Evolutionary conservation across 2,113 vertebrate genomes (phyloP).

Genomic region (Antechinus stuartii): DNA sequence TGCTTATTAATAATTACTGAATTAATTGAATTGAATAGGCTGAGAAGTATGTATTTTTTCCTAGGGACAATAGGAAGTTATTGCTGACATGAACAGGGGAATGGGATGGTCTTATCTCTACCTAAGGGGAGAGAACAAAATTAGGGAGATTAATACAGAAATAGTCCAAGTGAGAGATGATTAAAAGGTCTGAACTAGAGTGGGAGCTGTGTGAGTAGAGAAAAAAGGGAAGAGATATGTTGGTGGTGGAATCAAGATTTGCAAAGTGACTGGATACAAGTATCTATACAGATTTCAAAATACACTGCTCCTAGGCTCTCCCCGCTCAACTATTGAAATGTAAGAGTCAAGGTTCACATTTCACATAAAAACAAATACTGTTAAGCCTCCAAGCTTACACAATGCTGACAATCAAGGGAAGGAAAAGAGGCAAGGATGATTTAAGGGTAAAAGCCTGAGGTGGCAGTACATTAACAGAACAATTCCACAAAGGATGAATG

Average conservation of each 20-base stretch:
- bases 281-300: not conserved
- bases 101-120: not conserved
- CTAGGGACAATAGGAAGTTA: not conserved
- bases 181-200: not conserved
- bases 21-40: not conserved
- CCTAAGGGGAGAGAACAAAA: not conserved
- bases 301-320: not conserved
- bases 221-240: not conserved
- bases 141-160: not conserved
- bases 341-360: conserved; percentile 44
- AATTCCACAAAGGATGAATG: conserved; percentile 80
- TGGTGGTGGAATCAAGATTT: not conserved
- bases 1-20: not conserved
- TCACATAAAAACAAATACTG: conserved; percentile 36
- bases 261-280: not conserved
- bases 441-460: too few relatives aligned
- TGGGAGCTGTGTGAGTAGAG: not conserved
- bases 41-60: not conserved
- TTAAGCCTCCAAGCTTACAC: conserved; percentile 86
- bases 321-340: not conserved
- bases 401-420: conserved; percentile 94
- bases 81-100: not conserved
- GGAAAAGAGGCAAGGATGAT: conserved; percentile 33
- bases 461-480: not conserved
- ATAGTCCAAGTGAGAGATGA: not conserved